A percentile compares a stretch with the other conserved stretches of the same genome.
Evolutionary conservation across 1,140 invertebrate genomes (phyloP).

Genomic region (Ganaspis sp.): DNA sequence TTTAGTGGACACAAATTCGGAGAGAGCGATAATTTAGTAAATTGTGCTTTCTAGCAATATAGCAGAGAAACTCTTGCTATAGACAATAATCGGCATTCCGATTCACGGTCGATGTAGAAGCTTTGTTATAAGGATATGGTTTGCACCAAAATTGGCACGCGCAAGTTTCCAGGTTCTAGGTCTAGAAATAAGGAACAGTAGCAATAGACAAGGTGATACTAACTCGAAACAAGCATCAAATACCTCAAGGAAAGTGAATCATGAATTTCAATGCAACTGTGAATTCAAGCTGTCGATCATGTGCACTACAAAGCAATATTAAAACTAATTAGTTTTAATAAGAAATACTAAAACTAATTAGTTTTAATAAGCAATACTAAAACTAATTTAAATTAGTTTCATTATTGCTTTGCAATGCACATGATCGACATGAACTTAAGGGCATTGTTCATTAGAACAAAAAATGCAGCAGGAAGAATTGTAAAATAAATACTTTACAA

Average conservation of each 20-base stretch:
- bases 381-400: no score
- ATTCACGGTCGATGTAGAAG: conserved; percentile 39
- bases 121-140: conserved; percentile 22
- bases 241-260: not conserved
- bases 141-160: conserved; percentile 4
- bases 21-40: not conserved
- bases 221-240: conserved; percentile 18
- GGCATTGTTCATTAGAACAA: no score
- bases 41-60: not conserved
- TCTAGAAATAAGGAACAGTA: conserved; percentile 1
- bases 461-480: no score
- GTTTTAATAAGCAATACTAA: no score
- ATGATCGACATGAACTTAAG: no score
- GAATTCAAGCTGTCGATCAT: not conserved
- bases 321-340: not conserved
- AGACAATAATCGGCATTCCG: conserved; percentile 44
- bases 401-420: no score
- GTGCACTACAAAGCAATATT: not conserved
- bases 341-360: no score
- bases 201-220: conserved; percentile 13
- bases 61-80: conserved; percentile 11
- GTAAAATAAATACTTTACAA: no score
- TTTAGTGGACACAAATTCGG: not conserved
- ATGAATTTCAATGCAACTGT: not conserved
- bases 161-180: conserved; percentile 18